Base-by-base conservation (phyloP, 2,888 invertebrate species). In the Lomographa bimaculata region DNA sequence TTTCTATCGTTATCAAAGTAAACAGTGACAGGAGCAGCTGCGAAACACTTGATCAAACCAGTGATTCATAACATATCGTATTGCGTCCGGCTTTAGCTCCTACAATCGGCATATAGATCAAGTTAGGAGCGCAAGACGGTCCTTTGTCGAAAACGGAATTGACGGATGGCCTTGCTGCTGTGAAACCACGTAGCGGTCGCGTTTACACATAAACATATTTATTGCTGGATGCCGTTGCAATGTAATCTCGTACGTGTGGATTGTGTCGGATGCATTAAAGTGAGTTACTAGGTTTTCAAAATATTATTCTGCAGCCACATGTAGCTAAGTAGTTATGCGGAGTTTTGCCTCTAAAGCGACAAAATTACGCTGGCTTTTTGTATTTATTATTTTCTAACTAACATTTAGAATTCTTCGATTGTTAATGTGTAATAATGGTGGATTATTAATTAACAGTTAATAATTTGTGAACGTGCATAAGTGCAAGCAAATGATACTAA, bases 151-250 rank as follows among this genome's bases (percentile, higher is more conserved):
- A 47, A 46, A 45, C 45, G 47, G 36, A 27, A 50, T 53, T 47
- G 52, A 53, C 24, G 40, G 30, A 52, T 47, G 40, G 46, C 24
- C 24, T 37, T 21, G 39, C 11, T 23, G 16, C 5, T 19, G 14
- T 32, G 36, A 36, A 42, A 40, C 41, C 46, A 49, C 42, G 49
- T 45, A 43, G 39, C 29, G 32, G 39, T 46, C 43, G 38, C 32
- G 41, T 44, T 41, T 46, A 46, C 34, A 38, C 30, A 45, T 45
- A 38, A 45, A 46, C 33, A 44, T 42, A 53, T 53, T 50, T 50
- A 53, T 47, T 32, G 35, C 41, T 27, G 10, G 14, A 26, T 29
- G 28, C 19, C 26, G 39, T 17, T 36, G 44, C 39, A 33, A 21
- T 35, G 19, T 28, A 24, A 28, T 36, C 17, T 40, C 6, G 38